Percentiles rank a stretch among this genome's conserved stretches.
phyloP scores from a whole-genome alignment of 2,888 invertebrate genomes.

The Lasioglossum figueresi region DNA sequence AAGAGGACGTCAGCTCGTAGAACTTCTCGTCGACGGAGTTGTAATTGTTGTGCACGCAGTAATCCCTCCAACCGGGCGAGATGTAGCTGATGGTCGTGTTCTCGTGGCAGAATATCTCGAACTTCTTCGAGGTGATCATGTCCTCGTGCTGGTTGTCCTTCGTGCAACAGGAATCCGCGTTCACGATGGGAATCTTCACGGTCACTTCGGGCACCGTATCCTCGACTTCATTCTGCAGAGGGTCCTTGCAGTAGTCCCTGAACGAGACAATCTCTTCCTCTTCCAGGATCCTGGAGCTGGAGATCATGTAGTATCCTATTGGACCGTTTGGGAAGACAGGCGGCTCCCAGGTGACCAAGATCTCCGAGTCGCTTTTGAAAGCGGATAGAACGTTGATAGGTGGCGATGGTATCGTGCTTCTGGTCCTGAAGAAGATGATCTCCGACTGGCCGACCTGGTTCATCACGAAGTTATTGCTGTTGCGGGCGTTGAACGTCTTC shows the following conservation, averaged over 20 bases:
- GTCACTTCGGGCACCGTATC: slow-evolving; percentile 61
- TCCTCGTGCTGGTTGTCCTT: slow-evolving; percentile 47
- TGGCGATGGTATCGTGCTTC: slow-evolving; percentile 79
- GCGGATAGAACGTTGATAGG: slow-evolving; percentile 78
- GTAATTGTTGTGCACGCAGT: slow-evolving; percentile 71
- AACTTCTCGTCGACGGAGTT: slow-evolving; percentile 58
- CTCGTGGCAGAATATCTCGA: slow-evolving; percentile 75
- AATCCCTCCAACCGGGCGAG: slow-evolving; percentile 70
- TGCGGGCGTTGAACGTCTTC: slow-evolving; percentile 86
- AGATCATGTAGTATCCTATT: slow-evolving; percentile 85
- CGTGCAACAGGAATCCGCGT: slow-evolving; percentile 65
- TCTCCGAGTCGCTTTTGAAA: slow-evolving; percentile 82
- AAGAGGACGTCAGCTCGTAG: slow-evolving; percentile 46
- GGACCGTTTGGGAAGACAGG: slow-evolving; percentile 87
- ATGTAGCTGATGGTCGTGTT: slow-evolving; percentile 70
- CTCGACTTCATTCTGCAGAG: slow-evolving; percentile 54
- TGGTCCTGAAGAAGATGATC: slow-evolving; percentile 77
- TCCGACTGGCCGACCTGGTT: slow-evolving; percentile 75
- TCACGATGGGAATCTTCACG: slow-evolving; percentile 54
- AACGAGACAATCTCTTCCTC: slow-evolving; percentile 75
- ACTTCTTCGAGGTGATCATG: slow-evolving; percentile 62
- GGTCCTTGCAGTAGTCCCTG: slow-evolving; percentile 83
- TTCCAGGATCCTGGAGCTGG: slow-evolving; percentile 75
- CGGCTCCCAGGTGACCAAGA: slow-evolving; percentile 86
- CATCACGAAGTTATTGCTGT: slow-evolving; percentile 51